Evolutionary conservation across 1,140 invertebrate species (phyloP).

Genomic region (Drosophila pseudoananassae): DNA sequence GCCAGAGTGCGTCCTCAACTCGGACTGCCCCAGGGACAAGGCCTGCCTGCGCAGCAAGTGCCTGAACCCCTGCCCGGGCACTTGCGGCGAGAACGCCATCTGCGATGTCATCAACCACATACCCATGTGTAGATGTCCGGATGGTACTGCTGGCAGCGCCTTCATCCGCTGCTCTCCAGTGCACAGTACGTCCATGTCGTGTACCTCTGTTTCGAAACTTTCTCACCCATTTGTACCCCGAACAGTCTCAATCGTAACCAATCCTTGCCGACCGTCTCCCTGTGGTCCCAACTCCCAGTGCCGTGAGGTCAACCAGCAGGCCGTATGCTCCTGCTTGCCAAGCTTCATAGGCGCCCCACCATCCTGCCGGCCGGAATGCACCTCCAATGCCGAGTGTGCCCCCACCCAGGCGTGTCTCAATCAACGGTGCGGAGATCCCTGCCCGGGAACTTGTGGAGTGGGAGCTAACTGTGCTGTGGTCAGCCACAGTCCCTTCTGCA

Average conservation of each 20-base stretch:
- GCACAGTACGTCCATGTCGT: conserved; percentile 85
- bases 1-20: conserved; percentile 93
- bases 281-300: conserved; percentile 93
- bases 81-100: conserved; percentile 91
- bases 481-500: conserved; percentile 93
- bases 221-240: conserved; percentile 72
- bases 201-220: neutral
- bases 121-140: conserved; percentile 90
- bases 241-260: conserved; percentile 79
- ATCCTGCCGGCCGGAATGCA: conserved; percentile 90
- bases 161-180: conserved; percentile 83
- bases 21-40: conserved; percentile 90
- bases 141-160: conserved; percentile 91
- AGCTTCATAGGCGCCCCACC: conserved; percentile 89
- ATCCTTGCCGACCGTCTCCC: conserved; percentile 91
- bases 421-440: conserved; percentile 91
- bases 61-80: conserved; percentile 90
- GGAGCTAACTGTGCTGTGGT: conserved; percentile 91
- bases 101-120: conserved; percentile 91
- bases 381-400: conserved; percentile 89
- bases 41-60: conserved; percentile 93
- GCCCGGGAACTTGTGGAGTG: conserved; percentile 90
- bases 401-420: conserved; percentile 88
- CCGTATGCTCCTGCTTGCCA: conserved; percentile 89
- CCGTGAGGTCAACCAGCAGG: conserved; percentile 87